A percentile compares a stretch with the other conserved stretches of the same genome.
These are phyloP conservation scores for Pantherophis vulpinus DNA, from an alignment of 2,797 vertebrate species.

Conservation along the genomic window DNA sequence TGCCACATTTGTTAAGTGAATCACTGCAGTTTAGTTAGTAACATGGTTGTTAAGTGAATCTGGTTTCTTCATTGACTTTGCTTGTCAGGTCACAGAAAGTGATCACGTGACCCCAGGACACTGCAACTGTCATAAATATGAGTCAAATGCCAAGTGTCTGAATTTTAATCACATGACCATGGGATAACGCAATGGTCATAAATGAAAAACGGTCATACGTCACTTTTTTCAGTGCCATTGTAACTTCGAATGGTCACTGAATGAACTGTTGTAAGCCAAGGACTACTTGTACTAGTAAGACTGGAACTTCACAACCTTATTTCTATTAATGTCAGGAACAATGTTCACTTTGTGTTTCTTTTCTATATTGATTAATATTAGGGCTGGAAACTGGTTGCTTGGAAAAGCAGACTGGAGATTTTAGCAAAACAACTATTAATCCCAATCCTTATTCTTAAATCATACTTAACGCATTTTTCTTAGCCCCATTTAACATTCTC, in stretches of 20 bases:
- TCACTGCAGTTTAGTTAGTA: too few relatives aligned
- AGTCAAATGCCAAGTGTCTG: not conserved
- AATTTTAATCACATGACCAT: not conserved
- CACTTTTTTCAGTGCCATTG: not conserved
- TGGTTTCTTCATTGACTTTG: not conserved
- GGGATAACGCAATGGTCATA: not conserved
- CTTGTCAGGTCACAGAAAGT: not conserved
- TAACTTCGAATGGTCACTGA: not conserved
- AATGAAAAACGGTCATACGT: not conserved
- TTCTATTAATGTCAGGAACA: not conserved
- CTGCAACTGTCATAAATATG: not conserved
- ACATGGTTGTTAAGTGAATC: not conserved
- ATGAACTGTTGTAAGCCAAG: not conserved
- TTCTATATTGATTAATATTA: not conserved
- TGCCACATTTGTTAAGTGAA: not conserved
- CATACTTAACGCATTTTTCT: not conserved
- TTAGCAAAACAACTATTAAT: not conserved
- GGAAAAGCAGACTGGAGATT: not conserved
- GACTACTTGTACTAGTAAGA: conserved; percentile 18
- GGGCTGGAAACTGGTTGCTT: not conserved
- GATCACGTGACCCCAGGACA: not conserved
- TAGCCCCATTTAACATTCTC: not conserved
- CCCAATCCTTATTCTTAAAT: not conserved
- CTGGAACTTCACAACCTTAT: not conserved
- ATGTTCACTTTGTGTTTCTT: not conserved